Evolutionary conservation across 2,797 vertebrate genomes (phyloP), one percentile per base, ranked within the genome.

Genomic region (Siniperca scherzeri): DNA sequence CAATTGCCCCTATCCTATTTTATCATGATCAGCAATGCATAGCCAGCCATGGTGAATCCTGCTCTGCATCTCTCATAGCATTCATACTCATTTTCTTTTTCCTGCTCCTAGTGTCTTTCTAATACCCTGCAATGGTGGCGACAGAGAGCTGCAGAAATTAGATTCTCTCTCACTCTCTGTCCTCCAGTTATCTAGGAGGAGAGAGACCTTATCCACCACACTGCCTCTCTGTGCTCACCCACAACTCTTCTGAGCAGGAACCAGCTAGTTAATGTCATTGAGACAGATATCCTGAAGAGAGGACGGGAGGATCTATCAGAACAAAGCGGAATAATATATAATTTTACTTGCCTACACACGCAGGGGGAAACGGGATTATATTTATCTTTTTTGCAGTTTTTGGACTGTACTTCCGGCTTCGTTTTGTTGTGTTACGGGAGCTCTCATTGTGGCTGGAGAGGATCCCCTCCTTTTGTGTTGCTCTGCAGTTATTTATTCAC

Each of bases 161-260:
- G 55, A 27, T 3, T 5, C 4, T 33, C 59, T 27, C 78, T 5
- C 3, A 27, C 59, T 27, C 78, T 42, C 75, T 38, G 59, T 84
- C 55, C 83, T 81, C 72, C 81, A 74, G 71, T 89, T 93, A 92
- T 94, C 89, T 94, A 95, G 96, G 95, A 92, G 95, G 91, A 77
- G 93, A 84, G 55, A 25, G 78, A 78, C 40, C 74, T 50, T 1
- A 36, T 48, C 70, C 76, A 53, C 53, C 46, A 77, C 87, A 75
- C 83, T 57, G 59, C 78, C 89, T 84, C 75, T 78, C 76, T 85
- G 77, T 74, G 70, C 82, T 87, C 86, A 72, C 67, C 78, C 77
- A 87, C 86, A 77, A 30, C 78, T 74, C 78, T 38, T 62, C 68
- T 10, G 70, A 78, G 62, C 83, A 84, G 73, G 70, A 85, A 48